Conservation (phyloP, 2,113 vertebrate species). For the Gopherus flavomarginatus region DNA sequence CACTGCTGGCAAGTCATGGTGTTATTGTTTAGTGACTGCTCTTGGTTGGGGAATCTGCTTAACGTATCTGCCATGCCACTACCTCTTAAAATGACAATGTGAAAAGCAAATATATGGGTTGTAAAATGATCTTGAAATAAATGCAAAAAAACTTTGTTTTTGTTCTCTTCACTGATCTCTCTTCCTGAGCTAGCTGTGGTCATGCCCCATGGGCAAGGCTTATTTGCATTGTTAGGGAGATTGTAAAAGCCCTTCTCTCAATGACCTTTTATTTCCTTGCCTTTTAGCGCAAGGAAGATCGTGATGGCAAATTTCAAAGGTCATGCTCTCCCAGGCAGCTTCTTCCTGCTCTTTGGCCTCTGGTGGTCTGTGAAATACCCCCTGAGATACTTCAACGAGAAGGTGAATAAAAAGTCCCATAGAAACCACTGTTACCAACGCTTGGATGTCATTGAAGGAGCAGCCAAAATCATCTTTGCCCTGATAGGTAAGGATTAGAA, state of each 20-base stretch:
- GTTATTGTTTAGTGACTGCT: not conserved
- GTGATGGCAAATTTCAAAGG: slow-evolving; percentile 96
- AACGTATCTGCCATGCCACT: not conserved
- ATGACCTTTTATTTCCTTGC: not conserved
- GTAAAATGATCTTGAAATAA: not conserved
- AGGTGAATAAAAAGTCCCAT: slow-evolving; percentile 54
- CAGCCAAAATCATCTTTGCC: slow-evolving; percentile 79
- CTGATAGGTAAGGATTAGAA: slow-evolving; percentile 84
- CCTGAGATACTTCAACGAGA: slow-evolving; percentile 80
- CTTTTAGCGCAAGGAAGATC: not conserved
- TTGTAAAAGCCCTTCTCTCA: not conserved
- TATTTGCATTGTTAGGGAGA: not conserved
- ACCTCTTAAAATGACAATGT: not conserved
- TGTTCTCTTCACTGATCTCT: not conserved
- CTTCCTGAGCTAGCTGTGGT: not conserved
- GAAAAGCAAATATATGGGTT: not conserved
- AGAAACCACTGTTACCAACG: slow-evolving; percentile 64
- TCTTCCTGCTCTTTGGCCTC: slow-evolving; percentile 90
- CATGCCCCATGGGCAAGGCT: not conserved
- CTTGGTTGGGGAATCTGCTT: not conserved
- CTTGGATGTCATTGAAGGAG: slow-evolving; percentile 87
- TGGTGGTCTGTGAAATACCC: slow-evolving; percentile 92
- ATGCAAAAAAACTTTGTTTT: not conserved
- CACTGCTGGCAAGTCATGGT: not conserved
- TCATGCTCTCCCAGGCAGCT: slow-evolving; percentile 92